phyloP scores from a whole-genome alignment of 2,888 invertebrate genomes.

The Vesta saturnalis region DNA sequence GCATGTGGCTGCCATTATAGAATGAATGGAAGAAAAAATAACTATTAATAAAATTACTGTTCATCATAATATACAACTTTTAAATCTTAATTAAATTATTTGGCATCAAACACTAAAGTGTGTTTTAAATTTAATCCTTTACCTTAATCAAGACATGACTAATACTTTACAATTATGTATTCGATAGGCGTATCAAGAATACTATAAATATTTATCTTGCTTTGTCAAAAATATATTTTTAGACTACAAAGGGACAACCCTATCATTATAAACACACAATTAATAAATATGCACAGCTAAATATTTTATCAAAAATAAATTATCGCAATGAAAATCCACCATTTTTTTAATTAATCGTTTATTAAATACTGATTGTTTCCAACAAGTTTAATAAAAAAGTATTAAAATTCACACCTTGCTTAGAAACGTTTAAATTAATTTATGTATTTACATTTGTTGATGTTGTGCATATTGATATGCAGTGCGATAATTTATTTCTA shows the following conservation, averaged over 20 bases:
- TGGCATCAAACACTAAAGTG: conserved; percentile 59
- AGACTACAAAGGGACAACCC: conserved; percentile 56
- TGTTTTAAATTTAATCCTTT: conserved; percentile 39
- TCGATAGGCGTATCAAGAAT: conserved; percentile 58
- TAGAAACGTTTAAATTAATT: background rate
- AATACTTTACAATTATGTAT: conserved; percentile 57
- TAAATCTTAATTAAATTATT: conserved; percentile 48
- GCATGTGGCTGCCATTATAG: background rate
- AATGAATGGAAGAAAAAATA: conserved; percentile 12
- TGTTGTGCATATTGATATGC: conserved; percentile 4
- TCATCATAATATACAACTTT: conserved; percentile 22
- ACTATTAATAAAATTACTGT: conserved; percentile 12
- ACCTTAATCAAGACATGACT: conserved; percentile 34
- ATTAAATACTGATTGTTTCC: background rate
- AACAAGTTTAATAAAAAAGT: background rate
- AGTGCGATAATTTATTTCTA: conserved; percentile 36
- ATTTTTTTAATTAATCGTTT: background rate
- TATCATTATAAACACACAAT: conserved; percentile 44
- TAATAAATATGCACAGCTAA: conserved; percentile 48
- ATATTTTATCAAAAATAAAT: conserved; percentile 39
- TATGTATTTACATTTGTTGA: background rate
- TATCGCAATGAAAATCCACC: conserved; percentile 23
- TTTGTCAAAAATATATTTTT: conserved; percentile 61
- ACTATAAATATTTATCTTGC: conserved; percentile 57
- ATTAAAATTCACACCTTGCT: background rate